Conservation (phyloP, 2,888 invertebrate genomes). For the Stenodera caucasica region DNA sequence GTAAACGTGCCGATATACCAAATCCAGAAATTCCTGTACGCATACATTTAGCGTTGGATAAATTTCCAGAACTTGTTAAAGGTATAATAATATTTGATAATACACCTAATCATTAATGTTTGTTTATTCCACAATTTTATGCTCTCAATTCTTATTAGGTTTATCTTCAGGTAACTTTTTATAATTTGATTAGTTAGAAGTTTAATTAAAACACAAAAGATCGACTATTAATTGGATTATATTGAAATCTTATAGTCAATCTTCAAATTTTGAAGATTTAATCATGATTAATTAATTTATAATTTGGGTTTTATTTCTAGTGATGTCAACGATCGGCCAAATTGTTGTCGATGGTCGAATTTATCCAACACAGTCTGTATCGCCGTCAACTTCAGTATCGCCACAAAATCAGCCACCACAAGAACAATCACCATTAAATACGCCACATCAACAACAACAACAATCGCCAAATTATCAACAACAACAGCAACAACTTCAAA, state of each 20-base stretch:
- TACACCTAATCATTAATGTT: slow-evolving; percentile 14
- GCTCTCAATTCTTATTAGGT: slow-evolving; percentile 39
- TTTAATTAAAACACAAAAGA: neutral
- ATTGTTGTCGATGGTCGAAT: slow-evolving; percentile 83
- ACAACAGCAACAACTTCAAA: slow-evolving; percentile 43
- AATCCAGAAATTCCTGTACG: slow-evolving; percentile 87
- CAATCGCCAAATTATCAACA: slow-evolving; percentile 34
- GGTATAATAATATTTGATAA: slow-evolving; percentile 54
- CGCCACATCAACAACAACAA: slow-evolving; percentile 42
- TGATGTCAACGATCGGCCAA: slow-evolving; percentile 75
- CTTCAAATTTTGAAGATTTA: too few relatives aligned
- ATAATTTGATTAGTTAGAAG: neutral
- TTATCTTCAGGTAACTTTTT: slow-evolving; percentile 46
- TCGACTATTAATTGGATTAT: too few relatives aligned
- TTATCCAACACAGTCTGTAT: slow-evolving; percentile 63
- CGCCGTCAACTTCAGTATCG: slow-evolving; percentile 47
- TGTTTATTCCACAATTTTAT: slow-evolving; percentile 28
- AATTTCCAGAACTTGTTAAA: slow-evolving; percentile 78
- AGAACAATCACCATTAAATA: slow-evolving; percentile 47
- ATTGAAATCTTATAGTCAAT: too few relatives aligned
- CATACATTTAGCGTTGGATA: slow-evolving; percentile 77
- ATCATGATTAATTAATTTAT: too few relatives aligned
- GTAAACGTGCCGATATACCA: slow-evolving; percentile 82
- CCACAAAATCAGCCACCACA: slow-evolving; percentile 54
- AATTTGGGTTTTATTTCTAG: slow-evolving; percentile 52